These are phyloP conservation scores for Esox niger DNA, from an alignment of 2,113 vertebrate species.

Conservation along the genomic window DNA sequence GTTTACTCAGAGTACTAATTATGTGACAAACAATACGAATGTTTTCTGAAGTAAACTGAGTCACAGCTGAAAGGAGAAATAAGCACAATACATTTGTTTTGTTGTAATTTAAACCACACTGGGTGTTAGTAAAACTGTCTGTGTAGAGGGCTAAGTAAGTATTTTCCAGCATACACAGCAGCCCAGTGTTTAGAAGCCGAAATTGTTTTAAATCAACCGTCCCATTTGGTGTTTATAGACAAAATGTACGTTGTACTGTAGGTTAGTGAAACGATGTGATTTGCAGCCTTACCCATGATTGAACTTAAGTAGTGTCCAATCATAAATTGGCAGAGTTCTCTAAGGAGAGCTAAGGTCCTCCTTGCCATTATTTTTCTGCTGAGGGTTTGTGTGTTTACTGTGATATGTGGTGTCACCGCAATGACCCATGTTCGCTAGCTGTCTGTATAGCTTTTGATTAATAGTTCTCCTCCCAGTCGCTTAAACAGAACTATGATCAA, in stretches of 20 bases:
- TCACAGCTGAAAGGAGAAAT: slow-evolving; percentile 7
- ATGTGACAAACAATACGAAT: not conserved
- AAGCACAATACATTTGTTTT: not conserved
- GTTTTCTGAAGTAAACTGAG: not conserved
- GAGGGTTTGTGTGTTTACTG: slow-evolving; percentile 13
- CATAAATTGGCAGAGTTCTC: slow-evolving; percentile 13
- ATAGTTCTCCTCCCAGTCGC: slow-evolving; percentile 43
- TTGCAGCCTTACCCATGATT: slow-evolving; percentile 38
- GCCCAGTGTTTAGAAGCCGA: not conserved
- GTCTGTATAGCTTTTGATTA: slow-evolving; percentile 39
- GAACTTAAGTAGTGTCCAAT: slow-evolving; percentile 19
- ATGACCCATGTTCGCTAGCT: slow-evolving; percentile 21
- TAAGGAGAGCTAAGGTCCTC: slow-evolving; percentile 8
- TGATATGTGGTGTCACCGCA: slow-evolving; percentile 21
- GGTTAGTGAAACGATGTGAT: slow-evolving; percentile 4
- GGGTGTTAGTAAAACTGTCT: slow-evolving; percentile 3
- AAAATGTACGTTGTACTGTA: not conserved
- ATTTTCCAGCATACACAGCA: slow-evolving; percentile 8
- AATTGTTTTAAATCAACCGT: not conserved
- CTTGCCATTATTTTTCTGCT: slow-evolving; percentile 8
- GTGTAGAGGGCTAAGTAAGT: slow-evolving; percentile 4
- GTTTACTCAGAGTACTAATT: not conserved
- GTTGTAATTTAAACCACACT: slow-evolving; percentile 17
- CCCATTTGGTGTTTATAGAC: not conserved
- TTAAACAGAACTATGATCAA: slow-evolving; percentile 52